phyloP scores from a whole-genome alignment of 2,113 vertebrate species.

The Astur gentilis region DNA sequence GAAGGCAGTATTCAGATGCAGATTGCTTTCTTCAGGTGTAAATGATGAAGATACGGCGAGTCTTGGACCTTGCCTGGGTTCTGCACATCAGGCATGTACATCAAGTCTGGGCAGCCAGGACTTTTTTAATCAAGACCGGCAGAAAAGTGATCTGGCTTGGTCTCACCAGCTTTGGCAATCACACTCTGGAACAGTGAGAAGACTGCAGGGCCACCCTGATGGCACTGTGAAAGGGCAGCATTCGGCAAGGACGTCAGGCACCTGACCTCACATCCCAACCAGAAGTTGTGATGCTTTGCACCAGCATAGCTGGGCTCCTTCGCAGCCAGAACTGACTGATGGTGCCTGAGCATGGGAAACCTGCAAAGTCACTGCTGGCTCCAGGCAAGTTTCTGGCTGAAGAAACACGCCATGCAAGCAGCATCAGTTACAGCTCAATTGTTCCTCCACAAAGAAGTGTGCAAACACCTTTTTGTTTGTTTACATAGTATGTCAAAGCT shows the following conservation, averaged over 20 bases:
- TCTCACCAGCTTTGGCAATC: background rate
- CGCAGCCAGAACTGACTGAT: background rate
- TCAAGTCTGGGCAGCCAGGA: background rate
- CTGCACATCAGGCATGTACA: background rate
- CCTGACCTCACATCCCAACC: background rate
- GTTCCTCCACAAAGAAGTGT: slow-evolving; percentile 27
- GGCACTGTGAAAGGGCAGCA: background rate
- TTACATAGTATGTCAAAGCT: background rate
- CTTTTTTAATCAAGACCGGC: background rate
- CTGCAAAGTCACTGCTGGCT: background rate
- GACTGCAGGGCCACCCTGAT: background rate
- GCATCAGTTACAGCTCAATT: slow-evolving; percentile 45
- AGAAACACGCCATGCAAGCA: background rate
- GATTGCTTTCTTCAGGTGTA: background rate
- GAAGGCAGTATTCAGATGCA: background rate
- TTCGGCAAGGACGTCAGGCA: background rate
- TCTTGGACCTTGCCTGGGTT: background rate
- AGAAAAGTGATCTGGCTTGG: background rate
- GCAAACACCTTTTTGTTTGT: slow-evolving; percentile 27
- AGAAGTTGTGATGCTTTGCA: background rate
- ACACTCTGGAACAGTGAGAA: background rate
- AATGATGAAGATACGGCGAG: background rate
- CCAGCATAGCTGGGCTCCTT: background rate
- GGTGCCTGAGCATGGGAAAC: background rate
- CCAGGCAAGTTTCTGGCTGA: background rate